Conservation (phyloP, 2,888 invertebrate genomes). For the Nasonovia ribisnigri region DNA sequence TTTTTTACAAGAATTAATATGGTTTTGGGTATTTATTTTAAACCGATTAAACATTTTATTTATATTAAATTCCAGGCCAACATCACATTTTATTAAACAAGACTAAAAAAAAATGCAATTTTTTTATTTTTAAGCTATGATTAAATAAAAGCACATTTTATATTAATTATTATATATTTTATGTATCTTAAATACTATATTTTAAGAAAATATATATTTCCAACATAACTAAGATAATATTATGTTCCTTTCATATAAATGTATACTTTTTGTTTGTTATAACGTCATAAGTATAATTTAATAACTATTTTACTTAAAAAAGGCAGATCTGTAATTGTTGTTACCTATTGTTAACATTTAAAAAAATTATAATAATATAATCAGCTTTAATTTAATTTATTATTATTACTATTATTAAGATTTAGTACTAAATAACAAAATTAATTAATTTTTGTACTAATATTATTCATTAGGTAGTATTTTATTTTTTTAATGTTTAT, state of each 20-base stretch:
- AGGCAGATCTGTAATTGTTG: neutral
- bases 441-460: neutral
- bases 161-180: constrained; percentile 1
- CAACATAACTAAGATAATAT: constrained; percentile 8
- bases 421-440: neutral
- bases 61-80: neutral
- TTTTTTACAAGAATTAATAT: neutral
- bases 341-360: neutral
- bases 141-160: constrained; percentile 8
- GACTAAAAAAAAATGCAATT: neutral
- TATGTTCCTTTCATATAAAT: constrained; percentile 24
- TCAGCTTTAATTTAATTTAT: neutral
- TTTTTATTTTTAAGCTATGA: neutral
- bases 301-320: neutral
- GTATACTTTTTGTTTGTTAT: constrained; percentile 8
- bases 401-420: constrained; percentile 1
- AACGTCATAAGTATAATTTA: constrained; percentile 1
- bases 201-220: constrained; percentile 6
- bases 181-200: neutral
- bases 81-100: neutral
- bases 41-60: constrained; percentile 7
- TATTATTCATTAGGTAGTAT: neutral
- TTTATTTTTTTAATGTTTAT: neutral
- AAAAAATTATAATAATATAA: neutral
- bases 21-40: constrained; percentile 41